Evolutionary conservation across 1,140 invertebrate species (phyloP), one percentile per base, ranked within the genome.

Genomic region (Potamilus streckersoni): DNA sequence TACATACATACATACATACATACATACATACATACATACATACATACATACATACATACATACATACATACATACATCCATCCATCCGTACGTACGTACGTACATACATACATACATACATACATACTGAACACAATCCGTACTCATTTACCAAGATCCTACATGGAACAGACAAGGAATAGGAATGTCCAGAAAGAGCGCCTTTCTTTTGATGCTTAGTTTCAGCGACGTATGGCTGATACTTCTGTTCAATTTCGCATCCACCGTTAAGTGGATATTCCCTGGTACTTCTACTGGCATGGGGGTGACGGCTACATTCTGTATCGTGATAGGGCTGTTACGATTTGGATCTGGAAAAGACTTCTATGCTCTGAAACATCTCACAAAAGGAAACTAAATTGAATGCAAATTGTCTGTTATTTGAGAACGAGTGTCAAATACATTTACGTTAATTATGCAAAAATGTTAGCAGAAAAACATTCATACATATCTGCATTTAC

Each of bases 281-380:
- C 80, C 80, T 17, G 80, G 80, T 17, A 79, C 17, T 38, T 71
- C 71, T 17, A 81, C 23, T 2, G 80, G 80, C 69, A 79, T 75
- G 14, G 80, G 80, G 20, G 68, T 66, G 16, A 79, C 67, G 14
- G 27, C 62, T 1, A 81, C 62, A 16, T 59, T 66, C 3, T 38
- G 61, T 49, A 49, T 49, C 38, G 38, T 49, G 38, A 49, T 49
- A 49, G 38, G 38, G 38, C 38, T 49, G 38, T 49, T 49, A 49
- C 11, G 38, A 8, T 49, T 49, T 49, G 38, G 38, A 49, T 49
- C 38, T 49, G 38, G 38, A 49, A 49, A 49, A 49, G 38, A 49
- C 38, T 49, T 49, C 11, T 49, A 49, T 49, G 38, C 4, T 49
- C 38, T 49, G 38, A 49, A 49, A 49, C 38, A 0, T 49, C 38